Percentiles rank a stretch among this genome's conserved stretches.
phyloP scores from a whole-genome alignment of 2,888 invertebrate genomes.

The Hypomecis punctinalis region DNA sequence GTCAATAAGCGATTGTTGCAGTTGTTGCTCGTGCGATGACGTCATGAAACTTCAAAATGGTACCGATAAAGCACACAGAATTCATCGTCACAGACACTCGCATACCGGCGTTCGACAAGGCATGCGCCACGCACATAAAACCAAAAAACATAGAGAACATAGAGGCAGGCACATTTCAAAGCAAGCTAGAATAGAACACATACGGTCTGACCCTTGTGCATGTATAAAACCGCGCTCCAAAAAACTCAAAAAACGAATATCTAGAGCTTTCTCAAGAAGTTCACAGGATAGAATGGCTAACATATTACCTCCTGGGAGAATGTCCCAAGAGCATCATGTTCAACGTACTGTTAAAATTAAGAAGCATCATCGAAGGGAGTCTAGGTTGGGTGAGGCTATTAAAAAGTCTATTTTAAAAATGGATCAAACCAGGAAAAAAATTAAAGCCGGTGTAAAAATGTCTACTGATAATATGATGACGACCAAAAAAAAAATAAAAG shows the following conservation, averaged over 20 bases:
- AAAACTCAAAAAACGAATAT: not conserved
- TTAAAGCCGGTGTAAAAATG: conserved; percentile 43
- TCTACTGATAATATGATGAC: conserved; percentile 40
- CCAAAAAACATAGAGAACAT: conserved; percentile 14
- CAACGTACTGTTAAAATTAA: conserved; percentile 36
- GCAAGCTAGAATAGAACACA: not conserved
- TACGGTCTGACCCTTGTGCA: conserved; percentile 6
- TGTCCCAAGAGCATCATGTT: conserved; percentile 16
- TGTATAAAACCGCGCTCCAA: conserved; percentile 8
- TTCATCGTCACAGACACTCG: conserved; percentile 34
- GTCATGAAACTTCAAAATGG: conserved; percentile 39
- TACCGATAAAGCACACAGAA: conserved; percentile 38
- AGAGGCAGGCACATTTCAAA: not conserved
- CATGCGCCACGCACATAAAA: not conserved
- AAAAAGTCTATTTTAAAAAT: conserved; percentile 49
- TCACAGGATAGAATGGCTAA: not conserved
- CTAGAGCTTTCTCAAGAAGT: conserved; percentile 1
- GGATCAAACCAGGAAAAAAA: conserved; percentile 46
- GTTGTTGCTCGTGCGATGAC: conserved; percentile 61
- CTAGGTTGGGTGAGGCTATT: conserved; percentile 33
- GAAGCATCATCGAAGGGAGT: conserved; percentile 6
- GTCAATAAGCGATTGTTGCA: conserved; percentile 58
- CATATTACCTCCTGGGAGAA: not conserved
- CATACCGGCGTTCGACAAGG: conserved; percentile 11
- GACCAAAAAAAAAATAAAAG: conserved; percentile 20